Evolutionary conservation across 2,888 invertebrate genomes (phyloP), one percentile per base, ranked within the genome.

Genomic region (Conchocele bisecta): DNA sequence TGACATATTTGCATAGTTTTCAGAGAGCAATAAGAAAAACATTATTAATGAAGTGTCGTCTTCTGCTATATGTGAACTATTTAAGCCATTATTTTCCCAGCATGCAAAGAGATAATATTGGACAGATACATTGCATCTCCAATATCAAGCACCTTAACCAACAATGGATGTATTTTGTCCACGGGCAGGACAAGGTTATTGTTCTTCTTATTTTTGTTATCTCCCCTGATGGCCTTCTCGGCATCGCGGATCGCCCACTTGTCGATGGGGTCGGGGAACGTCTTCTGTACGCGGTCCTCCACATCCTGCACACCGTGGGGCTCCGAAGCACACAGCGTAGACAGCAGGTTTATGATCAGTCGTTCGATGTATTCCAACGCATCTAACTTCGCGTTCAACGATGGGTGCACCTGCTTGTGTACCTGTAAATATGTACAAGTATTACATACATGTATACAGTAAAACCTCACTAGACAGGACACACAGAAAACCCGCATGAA

Each of bases 241-340:
- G 98, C 98, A 90, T 98, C 98, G 78, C 94, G 94, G 70, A 97
- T 93, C 54, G 98, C 97, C 97, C 98, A 98, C 90, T 94, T 94
- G 92, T 98, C 97, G 83, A 98, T 95, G 3, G 98, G 98, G 17
- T 95, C 95, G n/a, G 98, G 98, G 93, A 98, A 98, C 59, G 96
- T 96, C 83, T 95, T 95, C 79, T 95, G 94, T 35, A 98, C 97
- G 77, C 97, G 93, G 86, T 97, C 97, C 90, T 98, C 98, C 83
- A 98, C 96, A 92, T 98, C 98, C 41, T 85, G 84, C 15, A 86
- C 83, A 3, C 78, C 82, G 74, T 90, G 90, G 11, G 90, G 90
- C 73, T 89, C 89, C 4, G 84, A 83, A 33, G 95, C 95, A 90
- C 97, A 97, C 72, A 98, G 93, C 94, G 96, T 96, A 20, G 95